These are phyloP conservation scores for Arbacia lixula DNA, from an alignment of 53 echinoderm and acorn worm genomes.

Conservation along the genomic window DNA sequence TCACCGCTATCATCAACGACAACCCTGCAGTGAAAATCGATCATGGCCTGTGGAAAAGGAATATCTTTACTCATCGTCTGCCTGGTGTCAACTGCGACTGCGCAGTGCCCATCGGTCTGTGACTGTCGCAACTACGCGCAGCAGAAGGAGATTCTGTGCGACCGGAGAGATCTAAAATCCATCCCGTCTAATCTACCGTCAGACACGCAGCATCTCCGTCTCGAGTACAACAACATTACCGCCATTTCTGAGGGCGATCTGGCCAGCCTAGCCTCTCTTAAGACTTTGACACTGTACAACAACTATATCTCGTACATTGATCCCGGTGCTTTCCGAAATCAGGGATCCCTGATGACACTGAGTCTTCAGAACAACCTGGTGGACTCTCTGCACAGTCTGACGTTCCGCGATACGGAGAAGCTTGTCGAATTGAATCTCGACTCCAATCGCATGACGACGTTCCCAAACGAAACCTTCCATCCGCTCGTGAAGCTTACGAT, in stretches of 20 bases:
- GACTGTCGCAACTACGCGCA: not conserved
- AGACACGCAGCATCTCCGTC: constrained; percentile 29
- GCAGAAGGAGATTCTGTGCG: constrained; percentile 21
- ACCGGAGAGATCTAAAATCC: not conserved
- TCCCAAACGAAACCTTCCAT: not conserved
- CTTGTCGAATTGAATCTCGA: constrained; percentile 3
- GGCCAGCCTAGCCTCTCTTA: not conserved
- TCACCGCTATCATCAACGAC: too few relatives aligned
- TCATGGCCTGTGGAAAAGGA: too few relatives aligned
- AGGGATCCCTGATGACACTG: not conserved
- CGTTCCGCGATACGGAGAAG: constrained; percentile 6
- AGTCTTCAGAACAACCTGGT: constrained; percentile 19
- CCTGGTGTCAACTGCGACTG: not conserved
- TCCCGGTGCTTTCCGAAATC: not conserved
- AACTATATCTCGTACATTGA: constrained; percentile 24
- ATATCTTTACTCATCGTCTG: not conserved
- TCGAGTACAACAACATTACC: not conserved
- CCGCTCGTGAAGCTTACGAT: constrained; percentile 6
- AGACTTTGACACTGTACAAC: constrained; percentile 18
- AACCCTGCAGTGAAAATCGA: too few relatives aligned
- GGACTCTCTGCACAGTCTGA: not conserved
- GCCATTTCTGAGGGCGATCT: not conserved
- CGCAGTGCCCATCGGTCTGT: constrained; percentile 8
- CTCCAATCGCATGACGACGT: not conserved
- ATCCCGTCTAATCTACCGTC: constrained; percentile 11